phyloP scores from a whole-genome alignment of 2,113 vertebrate species.

The Opisthocomus hoazin region DNA sequence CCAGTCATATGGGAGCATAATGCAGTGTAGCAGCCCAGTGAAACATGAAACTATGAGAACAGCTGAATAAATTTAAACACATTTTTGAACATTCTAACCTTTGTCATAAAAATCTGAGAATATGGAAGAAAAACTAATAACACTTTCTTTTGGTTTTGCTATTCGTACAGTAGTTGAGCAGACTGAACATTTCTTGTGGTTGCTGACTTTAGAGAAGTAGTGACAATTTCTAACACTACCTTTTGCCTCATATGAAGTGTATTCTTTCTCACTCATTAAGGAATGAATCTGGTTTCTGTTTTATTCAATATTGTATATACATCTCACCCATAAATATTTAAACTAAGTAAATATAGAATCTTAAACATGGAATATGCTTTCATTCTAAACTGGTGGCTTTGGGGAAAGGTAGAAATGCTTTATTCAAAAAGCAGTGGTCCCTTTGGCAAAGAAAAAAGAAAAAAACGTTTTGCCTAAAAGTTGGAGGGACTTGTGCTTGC shows the following conservation, averaged over 20 bases:
- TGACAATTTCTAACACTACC: slow-evolving; percentile 16
- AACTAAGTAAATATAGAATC: slow-evolving; percentile 67
- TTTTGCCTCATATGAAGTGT: slow-evolving; percentile 50
- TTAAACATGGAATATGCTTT: slow-evolving; percentile 67
- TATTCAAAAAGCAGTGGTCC: slow-evolving; percentile 34
- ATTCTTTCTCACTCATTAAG: slow-evolving; percentile 65
- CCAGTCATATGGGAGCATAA: slow-evolving; percentile 52
- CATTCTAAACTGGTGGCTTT: slow-evolving; percentile 23
- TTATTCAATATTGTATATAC: slow-evolving; percentile 71
- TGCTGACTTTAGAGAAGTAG: slow-evolving; percentile 36
- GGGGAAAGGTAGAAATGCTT: slow-evolving; percentile 50
- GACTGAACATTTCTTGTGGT: slow-evolving; percentile 22
- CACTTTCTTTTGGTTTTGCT: slow-evolving; percentile 50
- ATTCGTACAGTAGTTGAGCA: slow-evolving; percentile 50
- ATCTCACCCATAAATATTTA: slow-evolving; percentile 70
- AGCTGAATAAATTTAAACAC: slow-evolving; percentile 70
- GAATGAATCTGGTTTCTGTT: slow-evolving; percentile 72
- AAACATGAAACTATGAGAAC: slow-evolving; percentile 68
- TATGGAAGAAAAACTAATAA: slow-evolving; percentile 44
- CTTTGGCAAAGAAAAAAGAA: neutral
- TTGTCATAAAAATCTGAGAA: slow-evolving; percentile 64
- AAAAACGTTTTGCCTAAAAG: neutral
- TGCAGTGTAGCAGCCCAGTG: slow-evolving; percentile 52
- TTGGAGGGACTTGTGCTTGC: neutral
- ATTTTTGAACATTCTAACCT: slow-evolving; percentile 56